Evolutionary conservation across 2,113 vertebrate species (phyloP), one percentile per base, ranked within the genome.

Genomic region (Hypocryptadius cinnamomeus): DNA sequence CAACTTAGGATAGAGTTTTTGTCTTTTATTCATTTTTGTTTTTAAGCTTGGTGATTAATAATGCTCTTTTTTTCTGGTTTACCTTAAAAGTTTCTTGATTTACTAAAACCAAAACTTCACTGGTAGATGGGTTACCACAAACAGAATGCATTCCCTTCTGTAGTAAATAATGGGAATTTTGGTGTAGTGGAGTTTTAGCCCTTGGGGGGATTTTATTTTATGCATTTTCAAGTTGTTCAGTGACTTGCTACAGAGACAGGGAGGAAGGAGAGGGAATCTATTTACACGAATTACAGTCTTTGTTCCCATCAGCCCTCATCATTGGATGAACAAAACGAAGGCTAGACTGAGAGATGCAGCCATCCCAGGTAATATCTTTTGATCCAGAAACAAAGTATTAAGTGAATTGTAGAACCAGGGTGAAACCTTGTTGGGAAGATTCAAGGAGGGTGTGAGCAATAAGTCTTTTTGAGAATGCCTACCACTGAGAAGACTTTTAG

Each of bases 201-300:
- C 30, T 63, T 31, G 33, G 25, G 69, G 69, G 64, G 23, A 73
- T 88, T 93, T 93, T 90, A 57, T 82, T 92, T 85, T 61, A 64
- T 79, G 64, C n/a, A 19, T 88, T 94, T 96, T 88, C 83, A 88
- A 50, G 76, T 88, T 28, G 4, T 70, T 93, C 79, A 35, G 56
- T 86, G 84, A 63, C 69, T 90, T 93, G 69, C 80, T 86, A 27
- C 50, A 57, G 66, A 70, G 50, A 57, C n/a, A 51, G 28, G 40
- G 35, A 86, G 12, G 64, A 47, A 90, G 86, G 33, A 91, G 54
- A 83, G 35, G 65, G 80, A 92, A 94, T 94, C 31, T 69, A 53
- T 79, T 95, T 86, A 84, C 77, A 80, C 33, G 13, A 88, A 90
- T 92, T 80, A 90, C 40, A 61, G 42, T 80, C 86, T 95, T 89